phyloP scores from a whole-genome alignment of 1,140 invertebrate species.

The Rhyzopertha dominica region DNA sequence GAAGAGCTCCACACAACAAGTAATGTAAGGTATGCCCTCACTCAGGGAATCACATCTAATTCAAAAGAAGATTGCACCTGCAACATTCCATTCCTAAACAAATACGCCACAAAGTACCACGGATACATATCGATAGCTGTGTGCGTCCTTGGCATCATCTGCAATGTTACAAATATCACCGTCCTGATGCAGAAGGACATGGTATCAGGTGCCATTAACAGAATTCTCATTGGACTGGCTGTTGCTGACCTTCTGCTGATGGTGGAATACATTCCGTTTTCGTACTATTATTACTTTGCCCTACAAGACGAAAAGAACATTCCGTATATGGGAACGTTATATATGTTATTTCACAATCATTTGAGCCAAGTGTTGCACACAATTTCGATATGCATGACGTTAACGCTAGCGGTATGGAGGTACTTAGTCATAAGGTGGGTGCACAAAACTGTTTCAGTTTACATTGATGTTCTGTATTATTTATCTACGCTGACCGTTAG shows the following conservation, averaged over 20 bases:
- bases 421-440: constrained; percentile 80
- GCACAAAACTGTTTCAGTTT: too few species aligned
- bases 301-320: constrained; percentile 56
- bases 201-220: constrained; percentile 70
- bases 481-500: too few species aligned
- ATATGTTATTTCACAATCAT: constrained; percentile 74
- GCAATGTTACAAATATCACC: constrained; percentile 86
- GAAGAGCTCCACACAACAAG: too few species aligned
- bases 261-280: constrained; percentile 77
- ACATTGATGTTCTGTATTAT: too few species aligned
- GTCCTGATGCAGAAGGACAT: constrained; percentile 87
- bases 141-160: constrained; percentile 83
- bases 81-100: too few species aligned
- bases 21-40: too few species aligned
- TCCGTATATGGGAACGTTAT: constrained; percentile 71
- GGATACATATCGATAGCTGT: constrained; percentile 69
- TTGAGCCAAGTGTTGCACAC: constrained; percentile 82
- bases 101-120: constrained; percentile 49
- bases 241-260: constrained; percentile 86
- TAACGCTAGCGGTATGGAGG: constrained; percentile 84
- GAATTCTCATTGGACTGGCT: constrained; percentile 77
- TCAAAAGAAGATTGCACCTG: too few species aligned
- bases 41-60: too few species aligned
- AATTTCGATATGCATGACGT: constrained; percentile 84
- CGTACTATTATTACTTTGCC: constrained; percentile 73